Conservation (phyloP, 1,140 invertebrate species). For the Mesaphorura yosii region DNA sequence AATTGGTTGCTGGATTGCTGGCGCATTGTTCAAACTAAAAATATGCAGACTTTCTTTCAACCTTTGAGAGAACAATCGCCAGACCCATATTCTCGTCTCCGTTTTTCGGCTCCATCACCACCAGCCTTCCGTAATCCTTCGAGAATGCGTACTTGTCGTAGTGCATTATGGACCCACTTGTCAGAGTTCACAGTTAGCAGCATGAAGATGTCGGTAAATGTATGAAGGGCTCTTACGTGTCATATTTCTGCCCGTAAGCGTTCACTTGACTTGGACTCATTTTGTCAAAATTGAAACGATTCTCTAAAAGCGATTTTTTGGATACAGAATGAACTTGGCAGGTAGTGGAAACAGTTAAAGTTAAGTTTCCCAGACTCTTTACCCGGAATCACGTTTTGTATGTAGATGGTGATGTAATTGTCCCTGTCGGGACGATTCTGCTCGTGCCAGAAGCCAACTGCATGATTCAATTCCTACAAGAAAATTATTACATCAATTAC, state of each 20-base stretch:
- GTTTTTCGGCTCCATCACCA: background rate
- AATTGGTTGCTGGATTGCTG: background rate
- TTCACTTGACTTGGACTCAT: background rate
- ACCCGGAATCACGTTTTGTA: conserved; percentile 38
- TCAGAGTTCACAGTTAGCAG: too few species aligned
- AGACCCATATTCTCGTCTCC: conserved; percentile 3
- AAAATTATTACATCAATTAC: too few species aligned
- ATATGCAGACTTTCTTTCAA: background rate
- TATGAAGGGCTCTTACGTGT: background rate
- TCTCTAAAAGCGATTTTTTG: background rate
- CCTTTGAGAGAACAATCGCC: conserved; percentile 2
- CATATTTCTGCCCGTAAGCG: background rate
- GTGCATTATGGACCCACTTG: conserved; percentile 11
- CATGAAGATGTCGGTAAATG: background rate
- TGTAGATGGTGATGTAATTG: conserved; percentile 35
- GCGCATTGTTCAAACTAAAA: too few species aligned
- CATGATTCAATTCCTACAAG: too few species aligned
- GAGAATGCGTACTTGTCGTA: conserved; percentile 6
- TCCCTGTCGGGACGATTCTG: conserved; percentile 39
- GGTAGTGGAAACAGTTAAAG: background rate
- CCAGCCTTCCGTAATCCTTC: background rate
- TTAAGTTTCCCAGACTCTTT: background rate
- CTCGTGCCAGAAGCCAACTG: conserved; percentile 40
- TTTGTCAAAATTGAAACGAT: conserved; percentile 12
- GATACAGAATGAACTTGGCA: background rate